Percentiles rank a stretch among this genome's conserved stretches.
Conservation (phyloP, 2,113 vertebrate genomes). For the Cervus canadensis region DNA sequence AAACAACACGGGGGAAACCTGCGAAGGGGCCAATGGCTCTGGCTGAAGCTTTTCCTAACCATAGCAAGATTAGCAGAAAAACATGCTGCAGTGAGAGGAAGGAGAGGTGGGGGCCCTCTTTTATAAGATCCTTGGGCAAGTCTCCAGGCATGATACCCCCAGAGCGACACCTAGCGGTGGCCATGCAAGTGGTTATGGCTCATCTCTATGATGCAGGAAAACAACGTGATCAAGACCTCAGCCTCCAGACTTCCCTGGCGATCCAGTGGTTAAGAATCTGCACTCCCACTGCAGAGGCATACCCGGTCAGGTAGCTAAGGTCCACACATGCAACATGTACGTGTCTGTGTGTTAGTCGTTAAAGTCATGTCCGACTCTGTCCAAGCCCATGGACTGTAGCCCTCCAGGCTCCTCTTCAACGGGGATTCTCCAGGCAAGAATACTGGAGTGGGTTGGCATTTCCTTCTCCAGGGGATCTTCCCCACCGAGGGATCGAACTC, state of each 20-base stretch:
- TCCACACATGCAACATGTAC: not conserved
- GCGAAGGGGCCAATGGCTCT: not conserved
- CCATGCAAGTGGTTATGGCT: not conserved
- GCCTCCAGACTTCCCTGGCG: not conserved
- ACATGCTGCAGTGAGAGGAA: no score
- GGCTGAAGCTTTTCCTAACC: not conserved
- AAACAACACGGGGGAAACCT: not conserved
- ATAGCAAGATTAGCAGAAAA: no score
- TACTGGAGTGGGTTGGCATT: not conserved
- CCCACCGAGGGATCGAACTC: not conserved
- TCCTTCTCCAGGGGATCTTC: not conserved
- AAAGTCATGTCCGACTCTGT: not conserved
- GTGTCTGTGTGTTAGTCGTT: not conserved
- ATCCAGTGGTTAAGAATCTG: not conserved
- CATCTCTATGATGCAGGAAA: not conserved
- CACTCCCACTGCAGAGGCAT: not conserved
- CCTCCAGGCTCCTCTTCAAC: not conserved
- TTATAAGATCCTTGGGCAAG: not conserved
- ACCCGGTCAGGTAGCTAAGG: not conserved
- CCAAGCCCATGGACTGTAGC: not conserved
- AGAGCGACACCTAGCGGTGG: no score
- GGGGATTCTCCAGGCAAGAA: not conserved
- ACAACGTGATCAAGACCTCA: not conserved
- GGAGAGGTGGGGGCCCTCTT: not conserved
- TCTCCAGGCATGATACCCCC: not conserved